Evolutionary conservation across 2,888 invertebrate genomes (phyloP).

Genomic region (Yponomeuta plumbellus): DNA sequence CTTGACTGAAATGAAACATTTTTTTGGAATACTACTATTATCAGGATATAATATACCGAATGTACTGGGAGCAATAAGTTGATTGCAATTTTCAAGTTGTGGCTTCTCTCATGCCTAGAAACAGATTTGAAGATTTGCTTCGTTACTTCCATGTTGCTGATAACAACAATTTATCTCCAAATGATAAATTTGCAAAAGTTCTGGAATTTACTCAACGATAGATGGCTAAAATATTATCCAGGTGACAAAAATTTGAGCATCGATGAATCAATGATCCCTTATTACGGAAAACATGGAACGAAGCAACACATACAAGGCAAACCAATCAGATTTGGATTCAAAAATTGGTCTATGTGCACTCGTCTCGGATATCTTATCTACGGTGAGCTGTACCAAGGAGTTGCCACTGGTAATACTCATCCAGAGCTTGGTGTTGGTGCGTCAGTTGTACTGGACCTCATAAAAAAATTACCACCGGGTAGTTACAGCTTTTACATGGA

Average conservation of each 20-base stretch:
- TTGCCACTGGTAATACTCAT: conserved; percentile 21
- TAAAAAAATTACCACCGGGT: conserved; percentile 17
- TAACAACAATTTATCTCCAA: conserved; percentile 26
- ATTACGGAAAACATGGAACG: conserved; percentile 32
- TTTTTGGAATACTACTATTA: conserved; percentile 19
- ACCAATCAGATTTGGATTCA: conserved; percentile 31
- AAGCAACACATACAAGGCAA: conserved; percentile 32
- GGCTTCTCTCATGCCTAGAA: conserved; percentile 30
- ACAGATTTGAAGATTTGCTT: conserved; percentile 33
- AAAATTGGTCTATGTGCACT: conserved; percentile 30
- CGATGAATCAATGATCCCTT: conserved; percentile 40
- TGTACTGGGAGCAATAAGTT: conserved; percentile 32
- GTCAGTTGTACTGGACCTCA: conserved; percentile 20
- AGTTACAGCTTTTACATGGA: conserved; percentile 11
- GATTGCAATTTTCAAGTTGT: conserved; percentile 32
- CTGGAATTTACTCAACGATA: conserved; percentile 30
- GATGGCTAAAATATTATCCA: conserved; percentile 27
- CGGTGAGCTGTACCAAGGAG: conserved; percentile 33
- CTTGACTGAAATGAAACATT: conserved; percentile 16
- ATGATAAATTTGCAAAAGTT: conserved; percentile 34
- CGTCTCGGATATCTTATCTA: conserved; percentile 30
- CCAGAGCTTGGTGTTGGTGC: conserved; percentile 21
- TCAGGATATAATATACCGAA: conserved; percentile 26
- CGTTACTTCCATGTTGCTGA: conserved; percentile 33
- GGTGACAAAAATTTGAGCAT: conserved; percentile 29